These are phyloP conservation scores for Leptinotarsa rubiginosa DNA, from an alignment of 2,888 invertebrate genomes.

Conservation along the genomic window DNA sequence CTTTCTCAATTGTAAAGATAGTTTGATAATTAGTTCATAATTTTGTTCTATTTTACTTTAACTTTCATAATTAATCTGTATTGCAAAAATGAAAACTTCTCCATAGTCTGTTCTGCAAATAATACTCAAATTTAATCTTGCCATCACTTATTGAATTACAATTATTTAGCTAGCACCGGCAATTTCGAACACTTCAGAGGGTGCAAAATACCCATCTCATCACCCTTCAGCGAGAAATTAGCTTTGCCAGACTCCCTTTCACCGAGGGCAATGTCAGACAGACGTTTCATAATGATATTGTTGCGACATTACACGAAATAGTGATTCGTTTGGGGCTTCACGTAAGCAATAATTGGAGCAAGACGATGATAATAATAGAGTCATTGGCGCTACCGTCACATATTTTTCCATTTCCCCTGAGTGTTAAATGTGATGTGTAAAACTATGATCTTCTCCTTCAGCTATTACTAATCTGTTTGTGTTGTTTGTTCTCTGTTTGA, in stretches of 20 bases:
- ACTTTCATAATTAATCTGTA: too few relatives aligned
- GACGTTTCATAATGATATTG: conserved; percentile 2
- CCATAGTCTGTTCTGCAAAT: too few relatives aligned
- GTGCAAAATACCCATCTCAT: too few relatives aligned
- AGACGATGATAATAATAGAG: background rate
- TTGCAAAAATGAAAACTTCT: too few relatives aligned
- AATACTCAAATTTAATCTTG: too few relatives aligned
- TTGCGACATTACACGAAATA: background rate
- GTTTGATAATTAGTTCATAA: too few relatives aligned
- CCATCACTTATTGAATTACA: too few relatives aligned
- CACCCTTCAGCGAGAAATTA: background rate
- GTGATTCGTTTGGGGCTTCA: background rate
- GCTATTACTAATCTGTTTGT: conserved; percentile 64
- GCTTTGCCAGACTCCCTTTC: background rate
- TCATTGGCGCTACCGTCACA: conserved; percentile 21
- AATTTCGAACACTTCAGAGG: too few relatives aligned
- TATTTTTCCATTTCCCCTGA: background rate
- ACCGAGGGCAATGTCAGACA: background rate
- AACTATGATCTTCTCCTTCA: conserved; percentile 36
- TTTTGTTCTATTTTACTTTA: too few relatives aligned
- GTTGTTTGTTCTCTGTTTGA: conserved; percentile 67
- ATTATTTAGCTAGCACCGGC: too few relatives aligned
- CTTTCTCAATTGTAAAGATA: too few relatives aligned
- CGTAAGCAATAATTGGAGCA: background rate
- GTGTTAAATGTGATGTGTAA: conserved; percentile 44